phyloP scores from a whole-genome alignment of 1,140 invertebrate species.

The Aethina tumida region DNA sequence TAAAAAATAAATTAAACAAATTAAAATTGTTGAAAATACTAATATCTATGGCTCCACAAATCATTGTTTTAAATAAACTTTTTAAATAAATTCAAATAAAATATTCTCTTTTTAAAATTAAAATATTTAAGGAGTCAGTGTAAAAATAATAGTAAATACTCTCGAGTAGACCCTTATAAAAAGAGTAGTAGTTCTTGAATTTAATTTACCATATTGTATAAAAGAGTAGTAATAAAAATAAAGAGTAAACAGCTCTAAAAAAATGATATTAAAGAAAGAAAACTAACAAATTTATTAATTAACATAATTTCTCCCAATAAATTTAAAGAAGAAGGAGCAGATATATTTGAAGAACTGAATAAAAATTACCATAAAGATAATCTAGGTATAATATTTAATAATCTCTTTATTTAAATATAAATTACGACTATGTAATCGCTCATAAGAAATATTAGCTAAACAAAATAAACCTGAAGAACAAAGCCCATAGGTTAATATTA shows the following conservation, averaged over 20 bases:
- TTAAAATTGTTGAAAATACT: conserved; percentile 38
- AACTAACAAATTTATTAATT: conserved; percentile 43
- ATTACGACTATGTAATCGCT: conserved; percentile 38
- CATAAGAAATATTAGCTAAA: conserved; percentile 55
- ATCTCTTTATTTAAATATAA: conserved; percentile 39
- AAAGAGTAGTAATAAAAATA: conserved; percentile 45
- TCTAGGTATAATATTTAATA: conserved; percentile 39
- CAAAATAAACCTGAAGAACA: conserved; percentile 59
- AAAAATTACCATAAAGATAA: conserved; percentile 51
- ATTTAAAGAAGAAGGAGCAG: conserved; percentile 38
- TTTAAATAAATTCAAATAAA: conserved; percentile 45
- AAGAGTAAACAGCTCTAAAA: conserved; percentile 38
- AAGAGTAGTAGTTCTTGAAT: conserved; percentile 36
- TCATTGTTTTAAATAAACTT: conserved; percentile 51
- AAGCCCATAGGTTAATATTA: conserved; percentile 54
- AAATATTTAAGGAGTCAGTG: conserved; percentile 49
- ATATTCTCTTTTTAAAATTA: conserved; percentile 44
- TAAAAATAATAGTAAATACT: conserved; percentile 48
- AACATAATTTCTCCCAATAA: conserved; percentile 46
- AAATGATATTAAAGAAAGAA: conserved; percentile 41
- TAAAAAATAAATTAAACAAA: conserved; percentile 51
- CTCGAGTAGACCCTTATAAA: conserved; percentile 35
- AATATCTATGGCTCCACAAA: conserved; percentile 47
- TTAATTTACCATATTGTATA: conserved; percentile 44
- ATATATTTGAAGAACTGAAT: conserved; percentile 41